Base-by-base conservation (phyloP, 2,113 vertebrate species). In the Odocoileus virginianus region DNA sequence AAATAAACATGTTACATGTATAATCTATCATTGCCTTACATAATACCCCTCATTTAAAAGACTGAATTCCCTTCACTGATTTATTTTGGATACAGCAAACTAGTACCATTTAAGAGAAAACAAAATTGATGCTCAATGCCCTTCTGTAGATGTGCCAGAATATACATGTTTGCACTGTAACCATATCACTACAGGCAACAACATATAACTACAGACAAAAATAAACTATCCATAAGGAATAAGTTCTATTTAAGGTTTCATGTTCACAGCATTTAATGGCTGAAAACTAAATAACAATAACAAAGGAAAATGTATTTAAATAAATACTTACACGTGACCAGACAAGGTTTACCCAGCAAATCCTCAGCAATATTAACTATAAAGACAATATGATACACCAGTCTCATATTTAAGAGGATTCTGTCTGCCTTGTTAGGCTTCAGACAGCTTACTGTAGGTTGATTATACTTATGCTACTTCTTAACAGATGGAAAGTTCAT, bases 301-400 rank as follows among this genome's bases (percentile, higher is more conserved):
- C 30, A 74, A 96, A 96, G 92, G 11, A 58, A 96, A 97, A 71
- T 61, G 1, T 36, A 52, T 87, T 97, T 91, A 89, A 92, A 95
- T 82, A 71, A 93, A 81, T 90, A n/a, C 9, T 94, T 91, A 96
- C 25, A 79, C 15, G 7, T 78, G 33, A 93, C 60, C 60, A 5
- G 23, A 83, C 79, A 79, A 95, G 57, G 33, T 54, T 97, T 61
- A 89, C 33, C 33, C 64, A 89, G 47, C 21, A 91, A 85, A 94
- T 9, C 30, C 27, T 55, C 33, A 67, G 43, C 81, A 96, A 95
- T 91, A 79, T 78, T 87, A 89, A 97, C 57, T 25, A 61, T 23
- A 60, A 52, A 94, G 1, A 89, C 45, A 90, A 64, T 3, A 87
- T 87, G 83, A 87, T 25, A 36, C 7, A 83, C 57, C 16, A 64